Percentiles rank a stretch among this genome's conserved stretches.
These are phyloP conservation scores for Xenops minutus DNA, from an alignment of 2,797 vertebrate genomes.

Conservation along the genomic window DNA sequence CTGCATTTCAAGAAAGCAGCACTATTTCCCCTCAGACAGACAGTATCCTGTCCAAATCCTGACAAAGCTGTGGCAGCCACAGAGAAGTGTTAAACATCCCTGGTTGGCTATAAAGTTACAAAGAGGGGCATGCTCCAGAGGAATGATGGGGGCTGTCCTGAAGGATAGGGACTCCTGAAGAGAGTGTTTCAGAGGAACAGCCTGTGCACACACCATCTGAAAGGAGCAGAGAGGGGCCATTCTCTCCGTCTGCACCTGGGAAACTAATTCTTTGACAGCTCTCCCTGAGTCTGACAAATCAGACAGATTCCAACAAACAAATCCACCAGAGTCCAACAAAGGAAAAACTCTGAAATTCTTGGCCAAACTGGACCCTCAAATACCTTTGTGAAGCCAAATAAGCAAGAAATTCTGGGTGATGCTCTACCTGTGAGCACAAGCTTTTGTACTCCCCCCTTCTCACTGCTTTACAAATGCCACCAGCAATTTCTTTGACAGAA, in stretches of 20 bases:
- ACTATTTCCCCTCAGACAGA: background rate
- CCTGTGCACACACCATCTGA: background rate
- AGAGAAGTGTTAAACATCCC: background rate
- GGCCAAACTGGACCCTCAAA: background rate
- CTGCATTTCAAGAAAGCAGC: background rate
- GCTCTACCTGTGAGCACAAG: background rate
- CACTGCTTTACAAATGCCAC: background rate
- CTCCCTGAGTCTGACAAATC: background rate
- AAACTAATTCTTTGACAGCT: background rate
- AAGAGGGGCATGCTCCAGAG: background rate
- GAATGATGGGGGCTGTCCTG: background rate
- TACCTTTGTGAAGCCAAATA: background rate
- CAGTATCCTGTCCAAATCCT: background rate
- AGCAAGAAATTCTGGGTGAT: background rate
- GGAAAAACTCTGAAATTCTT: background rate
- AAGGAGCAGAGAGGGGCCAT: background rate
- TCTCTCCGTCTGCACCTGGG: fast-evolving
- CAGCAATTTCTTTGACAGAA: background rate
- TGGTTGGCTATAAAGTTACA: fast-evolving
- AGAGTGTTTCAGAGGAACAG: background rate
- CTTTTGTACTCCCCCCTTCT: background rate
- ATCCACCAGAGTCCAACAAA: background rate
- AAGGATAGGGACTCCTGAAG: background rate
- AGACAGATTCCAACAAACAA: background rate
- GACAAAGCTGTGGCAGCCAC: background rate